Conservation (phyloP, 2,113 vertebrate genomes). For the Chionomys nivalis region DNA sequence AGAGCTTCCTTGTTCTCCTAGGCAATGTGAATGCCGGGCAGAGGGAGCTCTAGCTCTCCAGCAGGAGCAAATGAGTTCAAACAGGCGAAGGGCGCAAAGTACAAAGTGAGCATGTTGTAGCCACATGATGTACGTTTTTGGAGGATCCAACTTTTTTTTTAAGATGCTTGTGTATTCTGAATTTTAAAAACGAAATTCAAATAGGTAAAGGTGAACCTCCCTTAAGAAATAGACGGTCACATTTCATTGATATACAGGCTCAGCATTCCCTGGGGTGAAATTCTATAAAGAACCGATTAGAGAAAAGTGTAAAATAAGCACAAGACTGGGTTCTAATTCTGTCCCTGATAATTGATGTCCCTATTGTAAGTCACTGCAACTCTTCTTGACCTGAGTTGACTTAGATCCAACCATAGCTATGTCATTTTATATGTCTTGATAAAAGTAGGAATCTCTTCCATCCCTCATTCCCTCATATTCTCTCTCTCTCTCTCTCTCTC, state of each 20-base stretch:
- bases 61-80: neutral
- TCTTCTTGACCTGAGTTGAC: neutral
- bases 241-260: too few species aligned
- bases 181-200: neutral
- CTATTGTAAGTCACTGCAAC: neutral
- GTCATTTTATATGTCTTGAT: neutral
- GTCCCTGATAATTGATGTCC: neutral
- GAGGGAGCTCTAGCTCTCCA: neutral
- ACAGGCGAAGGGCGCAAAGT: neutral
- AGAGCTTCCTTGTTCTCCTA: neutral
- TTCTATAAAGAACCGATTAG: neutral
- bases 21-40: neutral
- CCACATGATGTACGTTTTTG: rapidly evolving
- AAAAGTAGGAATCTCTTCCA: neutral
- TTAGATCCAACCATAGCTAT: neutral
- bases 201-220: neutral
- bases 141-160: neutral
- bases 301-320: neutral
- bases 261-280: neutral
- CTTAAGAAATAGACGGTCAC: neutral
- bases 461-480: too few species aligned
- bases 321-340: neutral
- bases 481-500: too few species aligned
- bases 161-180: neutral
- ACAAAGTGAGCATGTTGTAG: neutral